Base-by-base conservation (phyloP, 2,113 vertebrate genomes). In the Pelecanoides urinatrix region DNA sequence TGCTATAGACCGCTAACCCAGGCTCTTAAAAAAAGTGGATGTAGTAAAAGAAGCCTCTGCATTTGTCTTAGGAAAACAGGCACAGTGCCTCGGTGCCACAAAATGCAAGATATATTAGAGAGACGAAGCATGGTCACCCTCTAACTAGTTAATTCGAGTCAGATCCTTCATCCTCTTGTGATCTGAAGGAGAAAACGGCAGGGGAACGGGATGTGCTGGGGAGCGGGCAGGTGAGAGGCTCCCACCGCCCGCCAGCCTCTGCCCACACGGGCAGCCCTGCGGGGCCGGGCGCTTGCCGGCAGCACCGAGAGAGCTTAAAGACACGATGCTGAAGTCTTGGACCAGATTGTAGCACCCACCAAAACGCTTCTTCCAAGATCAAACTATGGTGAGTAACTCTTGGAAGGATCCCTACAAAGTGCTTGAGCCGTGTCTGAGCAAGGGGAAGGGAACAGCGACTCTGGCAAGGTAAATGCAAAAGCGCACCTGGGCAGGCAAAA, bases 231-330 rank as follows among this genome's bases (percentile, higher is more conserved):
- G n/a, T n/a, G 56, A n/a, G 52, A 20, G 30, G 42, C 20, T 83
- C 85, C 67, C 72, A 53, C 8, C 26, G 9, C 40, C 13, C 73
- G 40, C 20, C 3, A 75, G 52, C 50, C 50, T 12, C 81, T 6
- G 2, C 55, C 40, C 45, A 13, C 18, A 0, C 1, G 1, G 16
- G 49, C 45, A 87, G 45, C 61, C n/a, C 55, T 3, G 25, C 0
- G 0, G 67, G 38, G 42, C 58, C 2, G 3, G 38, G 71, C 15
- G 8, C 85, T 27, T 5, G 29, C 77, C 16, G 52, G 52, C 38
- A 61, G 63, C 56, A 32, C 65, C 3, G 1, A 26, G 49, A 6
- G 5, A 22, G 22, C 6, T 22, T 55, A 10, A 29, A 30, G 22
- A 32, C 15, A 16, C 1, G 2, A 18, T 3, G 4, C 21, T 21